phyloP scores from a whole-genome alignment of 1,140 invertebrate species.

The Zophobas atratus region DNA sequence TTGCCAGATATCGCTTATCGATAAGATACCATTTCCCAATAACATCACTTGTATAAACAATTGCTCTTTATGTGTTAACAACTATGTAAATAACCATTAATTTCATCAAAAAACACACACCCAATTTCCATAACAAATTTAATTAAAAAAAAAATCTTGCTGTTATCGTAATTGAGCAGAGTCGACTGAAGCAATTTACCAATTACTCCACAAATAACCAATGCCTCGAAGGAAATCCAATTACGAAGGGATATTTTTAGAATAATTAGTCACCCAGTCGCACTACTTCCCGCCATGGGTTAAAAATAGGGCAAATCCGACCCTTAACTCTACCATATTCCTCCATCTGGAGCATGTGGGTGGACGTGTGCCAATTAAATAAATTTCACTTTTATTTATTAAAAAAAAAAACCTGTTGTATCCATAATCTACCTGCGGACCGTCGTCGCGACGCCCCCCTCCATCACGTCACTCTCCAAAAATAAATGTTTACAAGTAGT shows the following conservation, averaged over 20 bases:
- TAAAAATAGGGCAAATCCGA: neutral
- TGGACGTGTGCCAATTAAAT: slow-evolving; percentile 25
- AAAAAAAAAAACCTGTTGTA: neutral
- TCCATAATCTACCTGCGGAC: slow-evolving; percentile 4
- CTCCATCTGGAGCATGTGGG: slow-evolving; percentile 12
- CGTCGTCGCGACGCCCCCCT: slow-evolving; percentile 22
- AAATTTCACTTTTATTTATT: neutral
- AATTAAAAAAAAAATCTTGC: neutral
- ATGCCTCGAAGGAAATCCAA: slow-evolving; percentile 10
- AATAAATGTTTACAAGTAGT: slow-evolving; percentile 22
- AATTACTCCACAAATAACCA: neutral
- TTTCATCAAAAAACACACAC: neutral
- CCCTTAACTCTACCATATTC: slow-evolving; percentile 29
- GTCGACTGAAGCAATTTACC: neutral
- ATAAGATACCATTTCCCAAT: slow-evolving; percentile 8
- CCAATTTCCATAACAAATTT: neutral
- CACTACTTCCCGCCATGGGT: neutral
- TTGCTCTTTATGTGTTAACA: neutral
- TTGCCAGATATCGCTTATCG: neutral
- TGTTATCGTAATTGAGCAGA: neutral
- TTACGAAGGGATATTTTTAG: slow-evolving; percentile 19
- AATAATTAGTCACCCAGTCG: neutral
- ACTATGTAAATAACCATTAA: neutral
- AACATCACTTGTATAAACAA: slow-evolving; percentile 4
- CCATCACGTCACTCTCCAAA: slow-evolving; percentile 22